phyloP scores from a whole-genome alignment of 2,113 vertebrate genomes.

The Crotalus helleri region DNA sequence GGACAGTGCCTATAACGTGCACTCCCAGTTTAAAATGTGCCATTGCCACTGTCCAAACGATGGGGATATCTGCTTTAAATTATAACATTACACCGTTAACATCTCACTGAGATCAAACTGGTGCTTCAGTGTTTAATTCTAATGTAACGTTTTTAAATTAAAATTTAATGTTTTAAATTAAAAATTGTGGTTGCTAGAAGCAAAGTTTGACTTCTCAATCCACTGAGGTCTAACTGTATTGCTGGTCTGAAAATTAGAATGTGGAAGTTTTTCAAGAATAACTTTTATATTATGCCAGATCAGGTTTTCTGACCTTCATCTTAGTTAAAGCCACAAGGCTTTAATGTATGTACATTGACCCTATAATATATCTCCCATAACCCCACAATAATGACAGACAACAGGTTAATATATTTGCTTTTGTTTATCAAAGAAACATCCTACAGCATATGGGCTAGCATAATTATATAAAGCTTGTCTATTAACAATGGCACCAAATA shows the following conservation, averaged over 20 bases:
- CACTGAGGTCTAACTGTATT: background rate
- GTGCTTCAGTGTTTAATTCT: background rate
- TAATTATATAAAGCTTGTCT: background rate
- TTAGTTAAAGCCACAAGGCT: background rate
- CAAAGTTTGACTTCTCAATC: background rate
- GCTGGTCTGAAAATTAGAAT: background rate
- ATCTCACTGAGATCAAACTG: background rate
- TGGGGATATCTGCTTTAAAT: background rate
- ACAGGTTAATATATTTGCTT: background rate
- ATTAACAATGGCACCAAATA: background rate
- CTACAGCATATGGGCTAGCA: background rate
- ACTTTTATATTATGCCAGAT: background rate
- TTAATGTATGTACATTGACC: background rate
- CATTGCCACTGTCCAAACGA: background rate
- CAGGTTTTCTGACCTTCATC: background rate
- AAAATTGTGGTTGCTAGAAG: background rate
- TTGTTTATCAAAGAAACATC: background rate
- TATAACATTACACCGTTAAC: background rate
- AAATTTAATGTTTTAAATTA: background rate
- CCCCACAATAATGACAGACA: background rate
- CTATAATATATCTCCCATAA: background rate
- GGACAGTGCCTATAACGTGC: background rate
- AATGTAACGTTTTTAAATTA: background rate
- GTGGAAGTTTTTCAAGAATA: background rate
- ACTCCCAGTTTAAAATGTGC: background rate